phyloP scores from a whole-genome alignment of 64 coral and sea anemone species.

The Acropora yongei region DNA sequence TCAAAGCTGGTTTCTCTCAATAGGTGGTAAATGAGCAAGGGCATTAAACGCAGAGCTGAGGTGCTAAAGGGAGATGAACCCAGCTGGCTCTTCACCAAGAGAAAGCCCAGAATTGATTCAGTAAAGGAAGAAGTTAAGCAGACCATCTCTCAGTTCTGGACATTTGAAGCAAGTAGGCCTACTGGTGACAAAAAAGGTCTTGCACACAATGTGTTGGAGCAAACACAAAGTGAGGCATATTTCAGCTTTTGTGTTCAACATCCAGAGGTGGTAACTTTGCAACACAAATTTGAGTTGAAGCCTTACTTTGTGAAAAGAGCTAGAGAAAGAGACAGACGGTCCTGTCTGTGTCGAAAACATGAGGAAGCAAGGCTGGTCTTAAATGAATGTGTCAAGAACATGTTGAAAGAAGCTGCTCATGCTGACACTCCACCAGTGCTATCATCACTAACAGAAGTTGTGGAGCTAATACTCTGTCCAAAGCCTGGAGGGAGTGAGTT shows the following conservation, averaged over 20 bases:
- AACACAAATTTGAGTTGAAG: constrained; percentile 53
- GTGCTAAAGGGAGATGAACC: constrained; percentile 10
- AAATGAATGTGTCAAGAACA: constrained; percentile 43
- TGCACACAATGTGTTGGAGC: constrained; percentile 8
- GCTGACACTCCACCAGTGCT: constrained; percentile 13
- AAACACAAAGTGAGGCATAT: constrained; percentile 56
- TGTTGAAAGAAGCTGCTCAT: neutral
- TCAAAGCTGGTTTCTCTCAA: constrained; percentile 57
- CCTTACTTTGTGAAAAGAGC: constrained; percentile 59
- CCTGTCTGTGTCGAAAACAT: constrained; percentile 44
- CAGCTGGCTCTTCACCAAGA: constrained; percentile 48
- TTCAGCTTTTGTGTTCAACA: constrained; percentile 53
- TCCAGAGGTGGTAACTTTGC: constrained; percentile 23
- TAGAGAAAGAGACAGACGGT: constrained; percentile 42
- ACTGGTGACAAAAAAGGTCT: constrained; percentile 61
- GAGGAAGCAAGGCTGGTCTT: constrained; percentile 41
- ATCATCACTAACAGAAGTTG: neutral
- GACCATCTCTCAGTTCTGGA: constrained; percentile 33
- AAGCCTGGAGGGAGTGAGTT: constrained; percentile 46
- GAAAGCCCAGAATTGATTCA: constrained; percentile 53
- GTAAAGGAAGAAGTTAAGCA: constrained; percentile 20
- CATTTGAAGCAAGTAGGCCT: constrained; percentile 26
- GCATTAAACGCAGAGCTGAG: constrained; percentile 43
- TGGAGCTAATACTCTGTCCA: constrained; percentile 48
- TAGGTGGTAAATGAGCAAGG: constrained; percentile 23